Percentiles rank a stretch among this genome's conserved stretches.
Evolutionary conservation across 2,888 invertebrate species (phyloP).

Genomic region (Meteorus cinctellus): DNA sequence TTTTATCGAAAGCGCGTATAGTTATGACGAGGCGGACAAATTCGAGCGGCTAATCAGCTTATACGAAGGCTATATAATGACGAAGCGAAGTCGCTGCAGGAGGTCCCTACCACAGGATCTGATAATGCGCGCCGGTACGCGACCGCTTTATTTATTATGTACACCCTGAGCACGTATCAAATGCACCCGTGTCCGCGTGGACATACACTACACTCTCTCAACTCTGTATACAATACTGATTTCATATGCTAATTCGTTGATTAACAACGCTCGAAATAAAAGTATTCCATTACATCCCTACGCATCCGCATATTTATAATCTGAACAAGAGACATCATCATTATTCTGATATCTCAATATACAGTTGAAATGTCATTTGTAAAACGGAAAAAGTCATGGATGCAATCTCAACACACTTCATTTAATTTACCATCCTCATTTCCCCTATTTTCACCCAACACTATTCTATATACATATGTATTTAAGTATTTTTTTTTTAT

Average conservation of each 20-base stretch:
- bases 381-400: not conserved
- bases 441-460: constrained; percentile 5
- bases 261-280: constrained; percentile 59
- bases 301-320: constrained; percentile 19
- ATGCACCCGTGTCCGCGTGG: constrained; percentile 42
- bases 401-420: not conserved
- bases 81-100: constrained; percentile 62
- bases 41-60: constrained; percentile 71
- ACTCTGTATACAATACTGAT: constrained; percentile 33
- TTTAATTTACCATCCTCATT: not conserved
- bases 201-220: constrained; percentile 60
- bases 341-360: not conserved
- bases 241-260: constrained; percentile 67
- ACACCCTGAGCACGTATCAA: constrained; percentile 54
- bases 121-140: constrained; percentile 64
- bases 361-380: not conserved
- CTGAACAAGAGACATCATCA: constrained; percentile 1
- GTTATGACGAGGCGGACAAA: constrained; percentile 68
- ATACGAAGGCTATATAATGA: constrained; percentile 64
- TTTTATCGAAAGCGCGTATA: constrained; percentile 16
- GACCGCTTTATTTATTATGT: constrained; percentile 64
- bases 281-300: constrained; percentile 20
- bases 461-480: not conserved
- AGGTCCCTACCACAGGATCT: constrained; percentile 63
- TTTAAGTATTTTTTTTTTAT: not conserved